Conservation (phyloP, 2,113 vertebrate genomes). For the Rhynchomys soricoides region DNA sequence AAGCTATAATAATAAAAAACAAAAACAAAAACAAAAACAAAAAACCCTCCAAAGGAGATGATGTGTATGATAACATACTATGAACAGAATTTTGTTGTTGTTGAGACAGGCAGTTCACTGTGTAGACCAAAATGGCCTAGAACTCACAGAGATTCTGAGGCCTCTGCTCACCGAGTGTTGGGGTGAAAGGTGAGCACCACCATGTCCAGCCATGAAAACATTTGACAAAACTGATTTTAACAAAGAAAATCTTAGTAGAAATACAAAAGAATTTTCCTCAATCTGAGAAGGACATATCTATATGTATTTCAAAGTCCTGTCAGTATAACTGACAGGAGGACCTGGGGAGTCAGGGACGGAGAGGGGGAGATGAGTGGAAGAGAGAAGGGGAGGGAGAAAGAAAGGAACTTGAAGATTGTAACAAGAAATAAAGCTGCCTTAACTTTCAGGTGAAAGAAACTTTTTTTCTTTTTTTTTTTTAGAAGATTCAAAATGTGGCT, state of each 20-base stretch:
- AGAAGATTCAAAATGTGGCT: background rate
- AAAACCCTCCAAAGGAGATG: background rate
- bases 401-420: background rate
- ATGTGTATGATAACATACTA: background rate
- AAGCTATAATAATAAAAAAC: background rate
- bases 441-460: background rate
- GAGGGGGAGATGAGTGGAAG: too few species aligned
- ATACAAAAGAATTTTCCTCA: background rate
- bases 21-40: background rate
- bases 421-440: background rate
- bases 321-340: background rate
- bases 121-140: background rate
- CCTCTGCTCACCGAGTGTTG: background rate
- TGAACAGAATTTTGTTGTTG: background rate
- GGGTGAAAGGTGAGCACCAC: background rate
- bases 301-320: background rate
- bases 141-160: background rate
- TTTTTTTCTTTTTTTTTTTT: background rate
- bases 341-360: background rate
- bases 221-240: background rate
- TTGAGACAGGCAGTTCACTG: background rate
- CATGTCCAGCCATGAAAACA: background rate
- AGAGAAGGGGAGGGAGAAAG: background rate
- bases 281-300: background rate
- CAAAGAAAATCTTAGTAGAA: conserved; percentile 8